Percentiles rank a stretch among this genome's conserved stretches.
phyloP scores from a whole-genome alignment of 1,140 invertebrate species.

The Sminthurides bifidus region DNA sequence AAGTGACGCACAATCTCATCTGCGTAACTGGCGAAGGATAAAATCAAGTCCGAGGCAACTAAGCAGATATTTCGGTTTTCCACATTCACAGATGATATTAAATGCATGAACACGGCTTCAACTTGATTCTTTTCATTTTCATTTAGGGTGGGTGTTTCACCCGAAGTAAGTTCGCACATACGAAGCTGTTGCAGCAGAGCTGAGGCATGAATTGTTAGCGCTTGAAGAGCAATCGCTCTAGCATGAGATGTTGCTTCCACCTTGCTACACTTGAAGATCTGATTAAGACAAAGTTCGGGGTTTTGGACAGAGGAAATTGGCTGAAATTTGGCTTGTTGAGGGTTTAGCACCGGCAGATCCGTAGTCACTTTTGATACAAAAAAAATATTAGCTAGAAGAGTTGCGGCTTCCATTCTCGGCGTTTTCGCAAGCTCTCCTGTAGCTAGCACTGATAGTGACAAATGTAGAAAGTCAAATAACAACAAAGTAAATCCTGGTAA shows the following conservation, averaged over 20 bases:
- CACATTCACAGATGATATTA: slow-evolving; percentile 77
- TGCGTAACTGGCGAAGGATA: slow-evolving; percentile 68
- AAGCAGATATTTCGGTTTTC: slow-evolving; percentile 70
- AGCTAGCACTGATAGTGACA: slow-evolving; percentile 71
- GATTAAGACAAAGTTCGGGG: slow-evolving; percentile 7
- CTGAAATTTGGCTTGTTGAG: slow-evolving; percentile 52
- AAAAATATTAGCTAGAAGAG: slow-evolving; percentile 73
- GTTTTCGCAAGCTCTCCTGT: slow-evolving; percentile 59
- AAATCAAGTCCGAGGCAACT: slow-evolving; percentile 72
- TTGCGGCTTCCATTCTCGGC: slow-evolving; percentile 59
- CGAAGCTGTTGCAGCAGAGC: slow-evolving; percentile 44
- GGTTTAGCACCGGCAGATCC: slow-evolving; percentile 69
- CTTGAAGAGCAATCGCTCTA: slow-evolving; percentile 75
- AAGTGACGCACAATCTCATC: slow-evolving; percentile 58
- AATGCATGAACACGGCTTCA: slow-evolving; percentile 68
- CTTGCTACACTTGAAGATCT: slow-evolving; percentile 44
- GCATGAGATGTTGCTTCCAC: slow-evolving; percentile 77
- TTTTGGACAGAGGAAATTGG: slow-evolving; percentile 51
- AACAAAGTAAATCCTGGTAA: slow-evolving; percentile 78
- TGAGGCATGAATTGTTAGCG: slow-evolving; percentile 67
- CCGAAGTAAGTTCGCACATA: slow-evolving; percentile 9
- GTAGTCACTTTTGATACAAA: slow-evolving; percentile 63
- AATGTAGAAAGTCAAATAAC: slow-evolving; percentile 78
- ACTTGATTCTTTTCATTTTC: slow-evolving; percentile 12
- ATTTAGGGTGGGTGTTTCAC: neutral